Base-by-base conservation (phyloP, 2,113 vertebrate genomes). In the Leptosomus discolor region DNA sequence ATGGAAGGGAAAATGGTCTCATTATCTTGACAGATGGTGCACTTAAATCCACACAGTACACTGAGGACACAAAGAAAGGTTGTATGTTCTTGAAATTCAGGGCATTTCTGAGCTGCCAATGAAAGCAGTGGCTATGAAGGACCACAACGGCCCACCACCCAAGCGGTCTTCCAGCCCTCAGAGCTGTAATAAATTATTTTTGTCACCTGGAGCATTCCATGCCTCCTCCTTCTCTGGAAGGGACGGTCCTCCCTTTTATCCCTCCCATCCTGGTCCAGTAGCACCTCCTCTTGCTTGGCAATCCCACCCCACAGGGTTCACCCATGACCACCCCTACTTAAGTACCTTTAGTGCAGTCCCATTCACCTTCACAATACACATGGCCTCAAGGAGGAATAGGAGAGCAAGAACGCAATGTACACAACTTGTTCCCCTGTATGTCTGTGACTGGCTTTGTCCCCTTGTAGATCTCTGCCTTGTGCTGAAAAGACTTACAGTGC, bases 1-100 rank as follows among this genome's bases (percentile, higher is more conserved):
- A 89, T 60, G 34, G 69, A 87, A 86, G 74, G n/a, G 39, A 89
- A 96, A 95, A 91, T 19, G 30, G 65, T 64, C 87, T 85, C 36
- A 37, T 93, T 90, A 92, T 64, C 43, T 84, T 82, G 39, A 90
- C 87, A 96, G 93, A 96, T 76, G 87, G 84, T 82, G 45, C 80
- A 41, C 69, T 85, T 76, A 75, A 92, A 91, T 69, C 86, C 77
- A 84, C 64, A 37, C 63, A 67, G 88, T 36, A 74, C 41, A 9
- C 27, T 2, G 58, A 75, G 65, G 78, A 88, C 61, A 88, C 78
- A 46, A 7, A 73, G 69, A 78, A 94, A 85, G 78, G 70, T 46
- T 92, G 57, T 16, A 87, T 39, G 8, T 34, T 36, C 65, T 61
- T 46, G 5, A 78, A 88, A 36, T 1, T 2, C 43, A 65, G 29